Percentiles rank a stretch among this genome's conserved stretches.
These are phyloP conservation scores for Astur gentilis DNA, from an alignment of 2,113 vertebrate species.

Conservation along the genomic window DNA sequence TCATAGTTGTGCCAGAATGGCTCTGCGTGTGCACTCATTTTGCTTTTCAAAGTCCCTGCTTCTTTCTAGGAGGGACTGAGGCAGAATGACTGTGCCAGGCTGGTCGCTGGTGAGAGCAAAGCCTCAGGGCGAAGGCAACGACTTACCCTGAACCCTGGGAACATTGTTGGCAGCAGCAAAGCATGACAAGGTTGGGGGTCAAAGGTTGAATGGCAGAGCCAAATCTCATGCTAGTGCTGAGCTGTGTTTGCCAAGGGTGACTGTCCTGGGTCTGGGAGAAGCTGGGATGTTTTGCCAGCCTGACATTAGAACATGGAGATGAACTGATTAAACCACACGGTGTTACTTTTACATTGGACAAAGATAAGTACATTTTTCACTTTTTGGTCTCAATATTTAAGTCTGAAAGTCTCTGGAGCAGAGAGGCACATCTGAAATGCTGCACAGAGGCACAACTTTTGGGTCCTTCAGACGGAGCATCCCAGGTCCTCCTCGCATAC, in stretches of 20 bases:
- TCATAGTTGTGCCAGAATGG: background rate
- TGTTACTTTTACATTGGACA: background rate
- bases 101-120: background rate
- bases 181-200: background rate
- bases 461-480: background rate
- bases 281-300: background rate
- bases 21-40: background rate
- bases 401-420: background rate
- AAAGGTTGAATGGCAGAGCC: background rate
- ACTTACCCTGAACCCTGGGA: background rate
- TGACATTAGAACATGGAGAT: background rate
- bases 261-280: background rate
- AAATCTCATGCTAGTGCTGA: background rate
- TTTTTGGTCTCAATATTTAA: background rate
- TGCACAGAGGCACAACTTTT: background rate
- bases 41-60: background rate
- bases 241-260: background rate
- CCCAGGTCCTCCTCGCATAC: background rate
- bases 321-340: background rate
- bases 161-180: background rate
- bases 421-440: background rate
- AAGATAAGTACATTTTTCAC: background rate
- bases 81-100: rapidly evolving
- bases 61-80: background rate
- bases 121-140: background rate